Evolutionary conservation across 2,797 vertebrate genomes (phyloP).

Genomic region (Allobates femoralis): DNA sequence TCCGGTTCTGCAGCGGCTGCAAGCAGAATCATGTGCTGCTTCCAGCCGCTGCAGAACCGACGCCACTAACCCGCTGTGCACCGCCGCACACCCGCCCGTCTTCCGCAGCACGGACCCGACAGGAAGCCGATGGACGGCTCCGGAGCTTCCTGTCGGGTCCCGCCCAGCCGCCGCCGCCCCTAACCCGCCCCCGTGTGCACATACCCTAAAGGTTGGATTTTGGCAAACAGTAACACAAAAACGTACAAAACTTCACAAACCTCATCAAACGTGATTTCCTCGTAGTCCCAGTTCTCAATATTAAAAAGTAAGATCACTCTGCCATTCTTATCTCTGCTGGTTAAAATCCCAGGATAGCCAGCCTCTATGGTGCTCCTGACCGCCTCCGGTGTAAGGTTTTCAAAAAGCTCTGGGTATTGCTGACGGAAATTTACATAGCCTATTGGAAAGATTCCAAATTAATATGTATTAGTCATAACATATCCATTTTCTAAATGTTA

Average conservation of each 20-base stretch:
- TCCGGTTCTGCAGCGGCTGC: too few relatives aligned
- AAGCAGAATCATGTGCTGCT: too few relatives aligned
- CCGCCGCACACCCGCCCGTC: too few relatives aligned
- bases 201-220: neutral
- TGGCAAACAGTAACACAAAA: neutral
- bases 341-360: slow-evolving; percentile 91
- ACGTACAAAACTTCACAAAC: slow-evolving; percentile 70
- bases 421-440: slow-evolving; percentile 93
- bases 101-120: too few relatives aligned
- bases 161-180: too few relatives aligned
- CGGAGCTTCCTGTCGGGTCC: too few relatives aligned
- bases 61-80: too few relatives aligned
- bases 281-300: slow-evolving; percentile 97
- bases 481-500: too few relatives aligned
- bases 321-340: slow-evolving; percentile 90
- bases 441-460: slow-evolving; percentile 64
- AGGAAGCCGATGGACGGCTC: too few relatives aligned
- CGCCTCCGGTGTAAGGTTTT: slow-evolving; percentile 88
- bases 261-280: slow-evolving; percentile 98
- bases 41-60: too few relatives aligned
- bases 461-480: neutral
- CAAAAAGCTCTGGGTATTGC: slow-evolving; percentile 93
- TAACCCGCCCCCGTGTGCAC: too few relatives aligned
- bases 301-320: slow-evolving; percentile 97
- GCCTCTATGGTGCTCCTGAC: slow-evolving; percentile 94